phyloP scores from a whole-genome alignment of 2,797 vertebrate genomes.

The Basileuterus tristriatus region DNA sequence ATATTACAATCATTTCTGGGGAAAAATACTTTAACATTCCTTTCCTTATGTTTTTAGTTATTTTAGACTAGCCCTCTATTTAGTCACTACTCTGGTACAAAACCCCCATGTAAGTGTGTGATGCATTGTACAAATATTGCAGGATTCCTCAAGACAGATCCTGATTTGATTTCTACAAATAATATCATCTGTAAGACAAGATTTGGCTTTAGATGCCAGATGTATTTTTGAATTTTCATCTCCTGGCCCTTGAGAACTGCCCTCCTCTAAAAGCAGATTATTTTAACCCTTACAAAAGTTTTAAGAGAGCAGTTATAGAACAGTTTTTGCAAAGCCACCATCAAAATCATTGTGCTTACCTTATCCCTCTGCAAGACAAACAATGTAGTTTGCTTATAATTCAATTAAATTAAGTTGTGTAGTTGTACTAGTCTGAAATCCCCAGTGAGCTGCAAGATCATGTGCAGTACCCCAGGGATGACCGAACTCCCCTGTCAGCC shows the following conservation, averaged over 20 bases:
- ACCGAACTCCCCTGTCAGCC: not conserved
- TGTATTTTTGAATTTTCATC: not conserved
- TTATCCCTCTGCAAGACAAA: not conserved
- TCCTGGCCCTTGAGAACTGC: not conserved
- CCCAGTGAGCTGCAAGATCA: not conserved
- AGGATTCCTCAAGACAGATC: not conserved
- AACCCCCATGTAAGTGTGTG: rapidly evolving
- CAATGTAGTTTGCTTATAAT: not conserved
- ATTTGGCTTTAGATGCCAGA: not conserved
- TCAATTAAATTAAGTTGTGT: not conserved
- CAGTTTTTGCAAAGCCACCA: not conserved
- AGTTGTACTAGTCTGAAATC: not conserved
- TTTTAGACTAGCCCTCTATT: not conserved
- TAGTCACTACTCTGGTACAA: not conserved
- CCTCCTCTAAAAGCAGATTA: not conserved
- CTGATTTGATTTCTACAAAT: not conserved
- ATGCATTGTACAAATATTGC: not conserved
- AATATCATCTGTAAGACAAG: not conserved
- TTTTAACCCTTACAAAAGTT: not conserved
- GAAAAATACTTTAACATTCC: not conserved
- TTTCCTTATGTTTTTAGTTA: not conserved
- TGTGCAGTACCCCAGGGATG: not conserved
- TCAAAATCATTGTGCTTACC: not conserved
- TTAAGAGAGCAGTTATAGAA: not conserved
- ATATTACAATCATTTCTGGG: not conserved